phyloP scores from a whole-genome alignment of 2,888 invertebrate genomes.

The Dolichomitus sp. region DNA sequence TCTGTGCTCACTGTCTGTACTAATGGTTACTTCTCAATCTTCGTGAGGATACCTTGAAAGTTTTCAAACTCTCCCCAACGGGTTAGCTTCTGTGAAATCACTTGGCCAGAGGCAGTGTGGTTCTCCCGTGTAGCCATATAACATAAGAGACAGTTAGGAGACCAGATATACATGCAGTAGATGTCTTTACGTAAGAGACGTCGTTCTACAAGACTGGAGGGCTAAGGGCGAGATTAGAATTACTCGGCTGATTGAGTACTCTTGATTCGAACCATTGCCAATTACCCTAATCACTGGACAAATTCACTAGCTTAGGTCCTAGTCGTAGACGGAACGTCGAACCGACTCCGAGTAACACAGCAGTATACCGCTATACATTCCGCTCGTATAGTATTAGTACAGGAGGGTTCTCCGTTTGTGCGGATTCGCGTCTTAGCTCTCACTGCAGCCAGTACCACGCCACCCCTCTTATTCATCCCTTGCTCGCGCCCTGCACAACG shows the following conservation, averaged over 20 bases:
- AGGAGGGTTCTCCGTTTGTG: slow-evolving; percentile 24
- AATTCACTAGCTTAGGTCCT: slow-evolving; percentile 73
- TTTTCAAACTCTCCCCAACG: slow-evolving; percentile 30
- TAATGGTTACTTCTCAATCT: slow-evolving; percentile 35
- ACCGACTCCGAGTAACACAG: slow-evolving; percentile 1
- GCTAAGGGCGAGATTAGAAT: slow-evolving; percentile 54
- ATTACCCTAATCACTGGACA: slow-evolving; percentile 79
- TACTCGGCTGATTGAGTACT: slow-evolving; percentile 64
- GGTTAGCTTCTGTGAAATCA: slow-evolving; percentile 45
- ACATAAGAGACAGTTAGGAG: slow-evolving; percentile 4
- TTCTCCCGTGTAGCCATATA: slow-evolving; percentile 30
- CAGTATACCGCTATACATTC: slow-evolving; percentile 12
- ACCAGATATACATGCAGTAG: not conserved
- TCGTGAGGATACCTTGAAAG: not conserved
- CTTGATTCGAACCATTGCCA: slow-evolving; percentile 70
- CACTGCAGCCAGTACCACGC: slow-evolving; percentile 20
- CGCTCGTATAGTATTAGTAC: slow-evolving; percentile 16
- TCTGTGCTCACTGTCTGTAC: not conserved
- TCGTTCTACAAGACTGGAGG: slow-evolving; percentile 30
- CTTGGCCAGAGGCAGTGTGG: slow-evolving; percentile 50
- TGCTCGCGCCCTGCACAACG: slow-evolving; percentile 67
- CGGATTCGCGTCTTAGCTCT: slow-evolving; percentile 43
- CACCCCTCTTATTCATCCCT: slow-evolving; percentile 74
- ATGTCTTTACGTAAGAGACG: slow-evolving; percentile 12
- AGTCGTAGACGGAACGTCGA: slow-evolving; percentile 57